Conservation (phyloP, 2,797 vertebrate species). For the Nasua narica region DNA sequence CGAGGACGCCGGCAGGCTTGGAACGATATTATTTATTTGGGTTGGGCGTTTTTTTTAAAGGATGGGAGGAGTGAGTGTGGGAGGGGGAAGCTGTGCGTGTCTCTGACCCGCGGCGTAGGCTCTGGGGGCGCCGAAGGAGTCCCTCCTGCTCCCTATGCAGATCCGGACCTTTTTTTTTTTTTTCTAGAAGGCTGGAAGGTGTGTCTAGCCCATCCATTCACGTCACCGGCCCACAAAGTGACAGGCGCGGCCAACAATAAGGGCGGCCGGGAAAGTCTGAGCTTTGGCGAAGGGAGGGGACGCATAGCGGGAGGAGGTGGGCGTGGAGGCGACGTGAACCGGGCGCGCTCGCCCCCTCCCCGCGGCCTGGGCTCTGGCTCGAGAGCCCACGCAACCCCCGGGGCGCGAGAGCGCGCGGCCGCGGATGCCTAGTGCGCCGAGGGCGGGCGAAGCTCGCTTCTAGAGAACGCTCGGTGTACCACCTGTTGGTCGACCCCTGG, state of each 20-base stretch:
- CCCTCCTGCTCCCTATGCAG: slow-evolving; percentile 82
- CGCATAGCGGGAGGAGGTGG: not conserved
- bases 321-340: not conserved
- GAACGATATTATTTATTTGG: slow-evolving; percentile 11
- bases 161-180: slow-evolving; percentile 75
- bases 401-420: rapidly evolving
- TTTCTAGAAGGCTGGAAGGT: slow-evolving; percentile 90
- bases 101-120: slow-evolving; percentile 38
- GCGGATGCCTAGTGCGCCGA: not conserved
- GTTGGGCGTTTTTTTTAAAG: not conserved
- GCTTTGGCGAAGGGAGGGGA: slow-evolving; percentile 63
- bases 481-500: not conserved
- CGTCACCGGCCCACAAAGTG: slow-evolving; percentile 91
- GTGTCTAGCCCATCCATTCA: slow-evolving; percentile 93
- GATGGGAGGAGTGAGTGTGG: slow-evolving; percentile 74
- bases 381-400: not conserved
- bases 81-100: slow-evolving; percentile 49
- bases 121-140: slow-evolving; percentile 80
- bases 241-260: slow-evolving; percentile 92
- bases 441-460: rapidly evolving
- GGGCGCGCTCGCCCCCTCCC: not conserved
- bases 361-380: rapidly evolving
- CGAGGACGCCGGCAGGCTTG: not conserved
- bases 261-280: slow-evolving; percentile 77
- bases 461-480: rapidly evolving